Base-by-base conservation (phyloP, 2,888 invertebrate genomes). In the Ophion ellenae region DNA sequence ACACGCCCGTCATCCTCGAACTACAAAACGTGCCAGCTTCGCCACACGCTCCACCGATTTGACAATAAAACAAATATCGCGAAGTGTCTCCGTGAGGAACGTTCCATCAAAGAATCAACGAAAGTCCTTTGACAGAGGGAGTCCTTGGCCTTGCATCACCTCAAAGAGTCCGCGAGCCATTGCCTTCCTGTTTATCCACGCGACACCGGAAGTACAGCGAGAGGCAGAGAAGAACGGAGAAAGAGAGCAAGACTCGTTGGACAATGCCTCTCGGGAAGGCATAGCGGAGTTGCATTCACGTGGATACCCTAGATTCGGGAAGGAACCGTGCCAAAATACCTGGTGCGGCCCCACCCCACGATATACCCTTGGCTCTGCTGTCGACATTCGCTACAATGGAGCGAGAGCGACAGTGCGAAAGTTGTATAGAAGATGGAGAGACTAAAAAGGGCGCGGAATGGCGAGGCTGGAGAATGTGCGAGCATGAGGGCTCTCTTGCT, bases 311-410 rank as follows among this genome's bases (percentile, higher is more conserved):
- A 84, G 83, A 78, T 85, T 85, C 83, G 67, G 17, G 64, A 61
- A 80, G 85, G 75, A 84, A 74, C 74, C 66, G 76, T 85, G 83
- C 87, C 83, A 87, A 89, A 87, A 87, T 88, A 87, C 87, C 88
- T 87, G 88, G 87, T 75, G 80, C 32, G 75, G 76, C 84, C 71
- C 85, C 87, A 83, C 81, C 86, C 86, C 81, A 57, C 61, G 70
- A 66, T 53, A 66, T 64, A 36, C 66, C 53, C 63, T 75, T 59
- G 81, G 69, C 45, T 69, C 66, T 69, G 67, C 45, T 76, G 71
- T 73, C 76, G 76, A 77, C 71, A 66, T 76, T 71, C 59, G 83
- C 40, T 66, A 83, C 86, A 86, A 84, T 84, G 73, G 81, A 70
- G 69, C 47, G 74, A 74, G 81, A 75, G 81, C 81, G 75, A 81